A percentile compares a stretch with the other conserved stretches of the same genome.
Evolutionary conservation across 2,113 vertebrate genomes (phyloP).

Genomic region (Rafetus swinhoei): DNA sequence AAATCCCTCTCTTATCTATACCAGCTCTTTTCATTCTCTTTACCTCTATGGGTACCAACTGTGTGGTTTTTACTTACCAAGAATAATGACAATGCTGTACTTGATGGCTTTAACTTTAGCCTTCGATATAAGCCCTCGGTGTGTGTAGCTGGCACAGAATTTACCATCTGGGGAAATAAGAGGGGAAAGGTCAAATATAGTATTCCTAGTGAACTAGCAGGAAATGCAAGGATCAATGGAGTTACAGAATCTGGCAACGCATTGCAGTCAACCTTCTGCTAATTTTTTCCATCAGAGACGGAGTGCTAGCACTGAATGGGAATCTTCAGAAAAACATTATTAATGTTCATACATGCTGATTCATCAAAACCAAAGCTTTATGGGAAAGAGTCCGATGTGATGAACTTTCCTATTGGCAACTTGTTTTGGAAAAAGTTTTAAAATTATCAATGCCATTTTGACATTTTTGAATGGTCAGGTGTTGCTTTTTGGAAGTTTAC

Average conservation of each 20-base stretch:
- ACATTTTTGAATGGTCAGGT: not conserved
- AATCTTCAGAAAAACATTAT: not conserved
- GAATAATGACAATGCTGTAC: conserved; percentile 79
- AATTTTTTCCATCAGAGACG: not conserved
- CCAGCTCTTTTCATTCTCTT: not conserved
- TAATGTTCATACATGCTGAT: not conserved
- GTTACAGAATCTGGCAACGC: not conserved
- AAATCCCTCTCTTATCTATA: not conserved
- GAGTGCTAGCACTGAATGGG: not conserved
- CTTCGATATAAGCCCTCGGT: conserved; percentile 76
- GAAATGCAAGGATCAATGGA: not conserved
- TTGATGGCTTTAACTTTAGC: conserved; percentile 83
- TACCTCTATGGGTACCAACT: not conserved
- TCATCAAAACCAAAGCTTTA: not conserved
- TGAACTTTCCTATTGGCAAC: not conserved
- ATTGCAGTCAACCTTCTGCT: not conserved
- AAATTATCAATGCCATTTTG: not conserved
- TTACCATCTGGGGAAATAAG: conserved; percentile 71
- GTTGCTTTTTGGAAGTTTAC: not conserved
- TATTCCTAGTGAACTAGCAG: not conserved
- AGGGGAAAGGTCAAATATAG: not conserved
- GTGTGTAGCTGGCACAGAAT: conserved; percentile 68
- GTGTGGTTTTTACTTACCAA: conserved; percentile 72
- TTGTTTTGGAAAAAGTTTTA: not conserved
- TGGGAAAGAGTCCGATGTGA: not conserved